Conservation (phyloP, 2,888 invertebrate species). For the Eristalinus aeneus region DNA sequence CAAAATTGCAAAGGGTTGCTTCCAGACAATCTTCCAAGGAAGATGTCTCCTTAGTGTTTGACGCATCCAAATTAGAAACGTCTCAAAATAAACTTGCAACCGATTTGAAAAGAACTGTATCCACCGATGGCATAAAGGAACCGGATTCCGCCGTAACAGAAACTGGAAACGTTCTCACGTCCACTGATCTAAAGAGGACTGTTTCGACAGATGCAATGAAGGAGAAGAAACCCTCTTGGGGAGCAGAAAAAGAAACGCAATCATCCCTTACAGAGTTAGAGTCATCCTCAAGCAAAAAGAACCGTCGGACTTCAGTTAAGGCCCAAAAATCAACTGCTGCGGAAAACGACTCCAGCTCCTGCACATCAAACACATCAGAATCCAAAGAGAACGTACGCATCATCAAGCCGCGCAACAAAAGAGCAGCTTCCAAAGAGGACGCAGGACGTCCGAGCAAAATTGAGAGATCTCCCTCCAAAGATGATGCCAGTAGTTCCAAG, state of each 20-base stretch:
- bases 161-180: too few species aligned
- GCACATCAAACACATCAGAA: neutral
- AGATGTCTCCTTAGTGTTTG: too few species aligned
- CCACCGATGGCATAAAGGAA: too few species aligned
- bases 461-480: conserved; percentile 76
- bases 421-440: neutral
- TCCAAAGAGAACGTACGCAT: neutral
- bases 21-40: neutral
- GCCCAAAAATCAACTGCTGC: neutral
- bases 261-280: too few species aligned
- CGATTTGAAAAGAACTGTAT: too few species aligned
- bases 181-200: too few species aligned
- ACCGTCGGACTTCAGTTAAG: neutral
- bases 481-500: conserved; percentile 76
- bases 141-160: too few species aligned
- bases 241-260: neutral
- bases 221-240: too few species aligned
- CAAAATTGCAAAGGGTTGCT: too few species aligned
- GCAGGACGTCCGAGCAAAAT: neutral
- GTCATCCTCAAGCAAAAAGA: neutral
- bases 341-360: neutral
- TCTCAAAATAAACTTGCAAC: neutral
- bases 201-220: too few species aligned
- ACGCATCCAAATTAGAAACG: neutral
- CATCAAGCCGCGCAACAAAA: neutral